Base-by-base conservation (phyloP, 2,888 invertebrate genomes). In the Troides helena region DNA sequence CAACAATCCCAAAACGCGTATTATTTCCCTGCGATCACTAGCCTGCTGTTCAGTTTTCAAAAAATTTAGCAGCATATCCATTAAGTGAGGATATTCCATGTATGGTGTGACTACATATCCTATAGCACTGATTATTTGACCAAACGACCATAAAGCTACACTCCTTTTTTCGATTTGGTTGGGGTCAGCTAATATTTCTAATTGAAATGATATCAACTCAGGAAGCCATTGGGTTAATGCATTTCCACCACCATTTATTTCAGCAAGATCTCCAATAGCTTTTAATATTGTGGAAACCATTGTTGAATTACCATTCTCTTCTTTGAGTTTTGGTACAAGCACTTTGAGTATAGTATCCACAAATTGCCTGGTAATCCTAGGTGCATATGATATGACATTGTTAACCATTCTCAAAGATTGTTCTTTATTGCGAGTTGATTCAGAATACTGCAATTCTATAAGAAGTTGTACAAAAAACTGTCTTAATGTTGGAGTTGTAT, bases 61-160 rank as follows among this genome's bases (percentile, higher is more conserved):
- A 82, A 99, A 98, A 81, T 96, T 97, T 36, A 99, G 95, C 10
- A 99, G 91, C 67, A 98, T 96, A 76, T 99, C 99, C 80, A 99
- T 95, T 4, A 99, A 90, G 66, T 95, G 94, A 0, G 99, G 99
- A 88, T 98, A 98, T 83, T 98, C 97, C 84, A 95, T 95, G 86
- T 99, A 99, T 0, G 99, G 99, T 73, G 97, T 96, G 0, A 99
- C 97, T 0, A 99, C 99, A 81, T 98, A 97, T 0, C 99, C 99
- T 0, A 99, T 99, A 50, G 98, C 98, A 76, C 98, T 98, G 2
- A 99, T 97, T 58, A 99, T 92, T 88, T 99, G 98, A 0, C 99
- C 99, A 68, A 99, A 94, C 0, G 99, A 98, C 96, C 99, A 98
- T 2, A 99, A 92, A 0, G 99, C 97, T 8, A 98, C 97, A 75